phyloP scores from a whole-genome alignment of 2,113 vertebrate genomes.

The Dolichallabes microphthalmus region DNA sequence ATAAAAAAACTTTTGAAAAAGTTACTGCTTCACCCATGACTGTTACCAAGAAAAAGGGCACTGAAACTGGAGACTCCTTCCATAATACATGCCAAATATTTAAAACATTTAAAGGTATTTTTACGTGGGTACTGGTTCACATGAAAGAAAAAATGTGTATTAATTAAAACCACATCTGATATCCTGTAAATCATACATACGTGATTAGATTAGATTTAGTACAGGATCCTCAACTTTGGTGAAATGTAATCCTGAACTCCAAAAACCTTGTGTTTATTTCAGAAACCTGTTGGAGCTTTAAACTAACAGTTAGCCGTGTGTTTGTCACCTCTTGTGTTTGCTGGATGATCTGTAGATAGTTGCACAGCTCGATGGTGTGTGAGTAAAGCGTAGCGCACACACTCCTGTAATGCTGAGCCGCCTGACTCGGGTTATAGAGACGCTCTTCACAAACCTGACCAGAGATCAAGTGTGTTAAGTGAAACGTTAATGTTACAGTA shows the following conservation, averaged over 20 bases:
- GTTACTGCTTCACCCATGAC: no score
- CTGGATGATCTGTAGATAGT: slow-evolving; percentile 63
- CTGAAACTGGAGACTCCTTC: neutral
- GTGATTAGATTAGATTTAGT: neutral
- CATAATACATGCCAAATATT: neutral
- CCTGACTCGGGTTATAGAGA: slow-evolving; percentile 61
- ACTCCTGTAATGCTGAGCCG: slow-evolving; percentile 62
- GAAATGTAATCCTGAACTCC: neutral
- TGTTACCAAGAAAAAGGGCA: no score
- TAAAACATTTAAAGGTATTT: neutral
- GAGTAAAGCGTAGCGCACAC: slow-evolving; percentile 64
- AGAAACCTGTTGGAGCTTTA: neutral
- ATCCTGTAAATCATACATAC: neutral
- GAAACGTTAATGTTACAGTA: neutral
- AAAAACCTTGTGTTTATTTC: neutral
- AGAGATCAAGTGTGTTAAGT: neutral
- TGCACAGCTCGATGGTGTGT: slow-evolving; percentile 67
- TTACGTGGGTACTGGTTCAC: neutral
- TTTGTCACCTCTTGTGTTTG: slow-evolving; percentile 54
- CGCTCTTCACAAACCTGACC: slow-evolving; percentile 67
- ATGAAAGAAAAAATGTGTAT: neutral
- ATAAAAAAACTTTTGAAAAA: neutral
- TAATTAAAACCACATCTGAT: neutral
- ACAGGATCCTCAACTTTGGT: neutral
- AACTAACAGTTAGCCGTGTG: neutral